A percentile compares a stretch with the other conserved stretches of the same genome.
phyloP scores from a whole-genome alignment of 37 sponge, comb jelly and placozoan genomes.

The Dysidea cf. avara region DNA sequence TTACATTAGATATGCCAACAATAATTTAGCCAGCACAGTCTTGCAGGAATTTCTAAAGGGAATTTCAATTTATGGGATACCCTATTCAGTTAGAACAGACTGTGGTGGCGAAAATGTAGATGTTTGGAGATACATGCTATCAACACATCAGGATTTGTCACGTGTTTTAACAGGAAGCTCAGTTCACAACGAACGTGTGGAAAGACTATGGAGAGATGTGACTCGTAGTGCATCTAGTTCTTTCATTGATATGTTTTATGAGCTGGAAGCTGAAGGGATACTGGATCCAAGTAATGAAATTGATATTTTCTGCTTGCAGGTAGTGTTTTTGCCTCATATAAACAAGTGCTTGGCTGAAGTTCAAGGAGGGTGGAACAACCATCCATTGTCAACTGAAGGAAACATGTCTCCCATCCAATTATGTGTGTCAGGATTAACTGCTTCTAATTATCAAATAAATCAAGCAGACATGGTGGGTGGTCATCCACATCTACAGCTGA shows the following conservation, averaged over 20 bases:
- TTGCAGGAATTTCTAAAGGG: conserved; percentile 21
- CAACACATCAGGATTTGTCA: neutral
- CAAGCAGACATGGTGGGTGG: too few species aligned
- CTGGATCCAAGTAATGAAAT: conserved; percentile 27
- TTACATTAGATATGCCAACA: too few species aligned
- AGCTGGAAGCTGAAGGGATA: conserved; percentile 18
- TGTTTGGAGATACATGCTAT: conserved; percentile 36
- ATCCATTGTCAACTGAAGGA: conserved; percentile 18
- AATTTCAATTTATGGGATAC: conserved; percentile 11
- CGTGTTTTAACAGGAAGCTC: conserved; percentile 8
- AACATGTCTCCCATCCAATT: conserved; percentile 26
- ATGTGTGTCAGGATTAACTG: too few species aligned
- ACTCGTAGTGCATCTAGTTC: conserved; percentile 18
- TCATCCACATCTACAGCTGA: too few species aligned
- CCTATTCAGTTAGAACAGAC: conserved; percentile 25
- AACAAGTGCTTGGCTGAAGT: conserved; percentile 16
- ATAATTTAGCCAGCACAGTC: conserved; percentile 41
- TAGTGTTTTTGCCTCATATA: conserved; percentile 22
- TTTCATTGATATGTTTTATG: conserved; percentile 1
- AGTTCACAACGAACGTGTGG: conserved; percentile 48
- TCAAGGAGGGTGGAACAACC: conserved; percentile 41
- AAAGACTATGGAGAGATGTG: conserved; percentile 48
- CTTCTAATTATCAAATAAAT: too few species aligned
- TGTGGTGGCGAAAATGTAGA: conserved; percentile 44
- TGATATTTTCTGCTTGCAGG: conserved; percentile 36